Conservation (phyloP, 2,888 invertebrate species). For the Lypha dubia region DNA sequence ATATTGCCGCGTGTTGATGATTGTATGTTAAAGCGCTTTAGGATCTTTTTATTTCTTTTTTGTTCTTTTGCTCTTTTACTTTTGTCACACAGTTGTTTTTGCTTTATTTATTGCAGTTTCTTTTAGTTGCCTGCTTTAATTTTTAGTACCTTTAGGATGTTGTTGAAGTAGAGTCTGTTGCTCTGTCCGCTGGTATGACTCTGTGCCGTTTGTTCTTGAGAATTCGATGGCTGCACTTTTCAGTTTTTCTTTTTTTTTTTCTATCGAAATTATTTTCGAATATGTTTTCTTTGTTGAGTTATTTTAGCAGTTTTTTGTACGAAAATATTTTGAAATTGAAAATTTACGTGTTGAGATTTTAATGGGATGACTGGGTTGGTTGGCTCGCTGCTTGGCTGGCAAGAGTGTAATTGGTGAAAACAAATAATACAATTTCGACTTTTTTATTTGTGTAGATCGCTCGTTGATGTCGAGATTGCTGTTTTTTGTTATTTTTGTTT, state of each 20-base stretch:
- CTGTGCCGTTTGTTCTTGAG: conserved; percentile 31
- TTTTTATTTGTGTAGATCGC: conserved; percentile 16
- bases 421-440: conserved; percentile 15
- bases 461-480: conserved; percentile 10
- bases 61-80: background rate
- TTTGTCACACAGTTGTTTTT: conserved; percentile 44
- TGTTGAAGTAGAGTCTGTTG: background rate
- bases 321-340: conserved; percentile 58
- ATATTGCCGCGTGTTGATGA: conserved; percentile 40
- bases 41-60: background rate
- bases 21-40: conserved; percentile 30
- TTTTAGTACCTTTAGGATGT: conserved; percentile 18
- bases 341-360: conserved; percentile 54
- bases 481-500: background rate
- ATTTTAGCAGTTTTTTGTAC: conserved; percentile 19
- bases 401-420: conserved; percentile 2
- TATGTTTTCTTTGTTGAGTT: conserved; percentile 37
- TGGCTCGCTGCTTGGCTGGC: conserved; percentile 30
- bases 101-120: conserved; percentile 40
- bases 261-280: conserved; percentile 32
- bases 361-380: conserved; percentile 24
- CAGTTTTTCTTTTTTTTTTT: conserved; percentile 6
- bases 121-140: conserved; percentile 13
- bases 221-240: conserved; percentile 49
- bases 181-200: background rate